phyloP scores from a whole-genome alignment of 35 echinoderm and acorn worm species.

The Holothuria glaberrima region DNA sequence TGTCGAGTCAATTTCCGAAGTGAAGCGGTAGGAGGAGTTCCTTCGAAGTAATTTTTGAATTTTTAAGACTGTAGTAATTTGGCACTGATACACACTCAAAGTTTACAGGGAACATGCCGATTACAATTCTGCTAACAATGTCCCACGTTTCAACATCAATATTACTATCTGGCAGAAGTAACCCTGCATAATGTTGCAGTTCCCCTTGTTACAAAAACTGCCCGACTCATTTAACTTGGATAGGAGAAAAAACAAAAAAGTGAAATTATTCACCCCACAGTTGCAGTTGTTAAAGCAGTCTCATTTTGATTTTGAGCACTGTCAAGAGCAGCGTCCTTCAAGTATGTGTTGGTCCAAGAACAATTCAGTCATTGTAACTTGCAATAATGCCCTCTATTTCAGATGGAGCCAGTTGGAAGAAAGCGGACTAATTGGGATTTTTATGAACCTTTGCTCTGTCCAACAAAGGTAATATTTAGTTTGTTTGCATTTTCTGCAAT shows the following conservation, averaged over 20 bases:
- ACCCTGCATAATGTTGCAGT: too few relatives aligned
- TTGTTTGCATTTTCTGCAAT: too few relatives aligned
- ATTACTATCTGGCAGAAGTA: too few relatives aligned
- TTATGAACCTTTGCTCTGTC: constrained; percentile 35
- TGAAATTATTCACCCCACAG: not conserved
- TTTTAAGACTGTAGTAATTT: too few relatives aligned
- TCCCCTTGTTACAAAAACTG: not conserved
- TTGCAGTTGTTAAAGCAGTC: not conserved
- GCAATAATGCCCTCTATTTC: not conserved
- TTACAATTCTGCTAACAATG: too few relatives aligned
- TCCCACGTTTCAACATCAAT: too few relatives aligned
- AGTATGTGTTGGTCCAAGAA: not conserved
- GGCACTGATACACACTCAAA: too few relatives aligned
- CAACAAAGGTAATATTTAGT: constrained; percentile 31
- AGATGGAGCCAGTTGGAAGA: constrained; percentile 43
- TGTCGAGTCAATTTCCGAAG: too few relatives aligned
- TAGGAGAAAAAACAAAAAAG: not conserved
- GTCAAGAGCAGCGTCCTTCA: not conserved
- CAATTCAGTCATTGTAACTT: not conserved
- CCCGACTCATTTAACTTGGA: not conserved
- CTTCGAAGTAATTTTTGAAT: too few relatives aligned
- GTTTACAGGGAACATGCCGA: too few relatives aligned
- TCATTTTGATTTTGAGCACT: not conserved
- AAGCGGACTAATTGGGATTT: constrained; percentile 23
- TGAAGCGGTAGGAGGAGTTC: too few relatives aligned